A percentile compares a stretch with the other conserved stretches of the same genome.
phyloP scores from a whole-genome alignment of 2,888 invertebrate species.

The Teleogryllus oceanicus region DNA sequence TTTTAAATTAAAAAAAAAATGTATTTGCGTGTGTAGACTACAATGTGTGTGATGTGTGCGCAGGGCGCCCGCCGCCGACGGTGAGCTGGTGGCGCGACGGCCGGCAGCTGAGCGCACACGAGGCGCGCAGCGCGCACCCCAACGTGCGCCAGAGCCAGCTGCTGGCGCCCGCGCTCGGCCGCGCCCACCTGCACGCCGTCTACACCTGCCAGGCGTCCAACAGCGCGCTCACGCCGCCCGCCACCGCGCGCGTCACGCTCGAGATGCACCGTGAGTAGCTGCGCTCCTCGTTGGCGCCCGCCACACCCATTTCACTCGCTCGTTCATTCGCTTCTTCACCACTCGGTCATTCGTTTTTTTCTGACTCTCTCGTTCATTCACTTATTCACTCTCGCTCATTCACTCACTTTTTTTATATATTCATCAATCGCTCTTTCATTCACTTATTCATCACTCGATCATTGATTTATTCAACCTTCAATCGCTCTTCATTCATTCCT shows the following conservation, averaged over 20 bases:
- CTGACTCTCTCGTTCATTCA: too few relatives aligned
- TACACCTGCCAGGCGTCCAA: slow-evolving; percentile 72
- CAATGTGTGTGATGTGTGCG: slow-evolving; percentile 39
- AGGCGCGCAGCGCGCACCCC: slow-evolving; percentile 40
- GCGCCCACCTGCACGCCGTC: slow-evolving; percentile 63
- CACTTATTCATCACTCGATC: too few relatives aligned
- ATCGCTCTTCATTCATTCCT: too few relatives aligned
- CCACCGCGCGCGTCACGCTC: slow-evolving; percentile 63
- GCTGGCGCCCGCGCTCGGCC: slow-evolving; percentile 51
- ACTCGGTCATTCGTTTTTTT: too few relatives aligned
- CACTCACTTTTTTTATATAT: too few relatives aligned
- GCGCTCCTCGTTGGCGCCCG: not conserved
- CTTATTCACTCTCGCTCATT: too few relatives aligned
- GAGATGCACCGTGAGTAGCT: slow-evolving; percentile 60
- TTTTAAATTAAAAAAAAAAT: too few relatives aligned
- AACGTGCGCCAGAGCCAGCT: slow-evolving; percentile 45
- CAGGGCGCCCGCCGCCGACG: slow-evolving; percentile 70
- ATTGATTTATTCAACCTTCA: too few relatives aligned
- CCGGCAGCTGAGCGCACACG: slow-evolving; percentile 58
- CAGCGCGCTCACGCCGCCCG: slow-evolving; percentile 63
- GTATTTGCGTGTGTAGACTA: not conserved
- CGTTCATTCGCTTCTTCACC: too few relatives aligned
- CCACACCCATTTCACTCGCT: too few relatives aligned
- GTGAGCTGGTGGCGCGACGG: slow-evolving; percentile 75
- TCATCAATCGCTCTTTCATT: too few relatives aligned